Evolutionary conservation across 2,113 vertebrate genomes (phyloP).

Genomic region (Verasper variegatus): DNA sequence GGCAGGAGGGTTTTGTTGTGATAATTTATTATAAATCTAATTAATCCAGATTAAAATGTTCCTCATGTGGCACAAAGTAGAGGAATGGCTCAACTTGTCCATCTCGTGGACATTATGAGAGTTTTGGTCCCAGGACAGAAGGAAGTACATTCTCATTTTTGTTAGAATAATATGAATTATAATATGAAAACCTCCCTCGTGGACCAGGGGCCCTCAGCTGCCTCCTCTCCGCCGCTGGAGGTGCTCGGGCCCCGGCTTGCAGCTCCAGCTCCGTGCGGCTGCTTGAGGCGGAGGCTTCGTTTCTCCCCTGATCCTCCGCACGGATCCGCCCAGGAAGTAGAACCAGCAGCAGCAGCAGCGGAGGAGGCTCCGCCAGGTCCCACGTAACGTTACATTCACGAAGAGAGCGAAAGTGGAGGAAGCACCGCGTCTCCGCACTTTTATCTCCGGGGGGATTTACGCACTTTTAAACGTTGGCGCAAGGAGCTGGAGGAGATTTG

Average conservation of each 20-base stretch:
- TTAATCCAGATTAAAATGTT: too few species aligned
- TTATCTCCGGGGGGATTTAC: neutral
- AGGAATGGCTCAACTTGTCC: too few species aligned
- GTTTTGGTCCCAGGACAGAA: too few species aligned
- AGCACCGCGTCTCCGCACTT: neutral
- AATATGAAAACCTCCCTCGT: too few species aligned
- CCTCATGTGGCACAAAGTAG: too few species aligned
- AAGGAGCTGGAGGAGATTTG: too few species aligned
- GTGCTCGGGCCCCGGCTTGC: neutral
- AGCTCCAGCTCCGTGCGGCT: neutral
- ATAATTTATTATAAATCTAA: too few species aligned
- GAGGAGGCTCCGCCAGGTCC: neutral
- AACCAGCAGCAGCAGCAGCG: neutral
- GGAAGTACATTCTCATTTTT: too few species aligned
- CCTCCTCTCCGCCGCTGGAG: neutral
- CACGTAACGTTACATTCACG: neutral
- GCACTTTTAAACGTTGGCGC: neutral
- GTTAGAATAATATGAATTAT: too few species aligned
- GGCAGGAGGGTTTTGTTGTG: too few species aligned
- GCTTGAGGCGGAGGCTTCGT: constrained; percentile 14
- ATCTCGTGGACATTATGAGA: too few species aligned
- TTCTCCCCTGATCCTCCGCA: constrained; percentile 50
- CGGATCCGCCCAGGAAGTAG: constrained; percentile 83
- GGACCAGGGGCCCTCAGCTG: neutral
- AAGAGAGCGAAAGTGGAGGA: constrained; percentile 20